Conservation (phyloP, 2,888 invertebrate genomes). For the Caenorhabditis sp. region DNA sequence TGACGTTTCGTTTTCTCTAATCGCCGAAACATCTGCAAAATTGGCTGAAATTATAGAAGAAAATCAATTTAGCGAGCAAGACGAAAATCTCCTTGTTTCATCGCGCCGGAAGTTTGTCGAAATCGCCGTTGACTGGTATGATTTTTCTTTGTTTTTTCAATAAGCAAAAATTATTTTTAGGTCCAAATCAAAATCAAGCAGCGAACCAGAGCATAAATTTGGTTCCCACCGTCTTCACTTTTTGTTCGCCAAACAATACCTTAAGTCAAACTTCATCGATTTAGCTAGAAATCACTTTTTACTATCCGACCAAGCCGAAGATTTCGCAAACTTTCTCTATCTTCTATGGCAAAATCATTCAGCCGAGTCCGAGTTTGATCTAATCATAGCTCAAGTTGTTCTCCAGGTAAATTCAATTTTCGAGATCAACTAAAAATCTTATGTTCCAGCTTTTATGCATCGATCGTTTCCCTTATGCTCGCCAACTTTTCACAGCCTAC, state of each 20-base stretch:
- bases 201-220: conserved; percentile 18
- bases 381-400: conserved; percentile 28
- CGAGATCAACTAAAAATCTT: too few relatives aligned
- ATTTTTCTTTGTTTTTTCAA: too few relatives aligned
- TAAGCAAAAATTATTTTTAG: conserved; percentile 1
- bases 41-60: conserved; percentile 6
- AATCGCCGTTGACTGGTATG: conserved; percentile 31
- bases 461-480: conserved; percentile 28
- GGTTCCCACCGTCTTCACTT: conserved; percentile 20
- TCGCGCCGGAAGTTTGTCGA: conserved; percentile 23
- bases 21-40: conserved; percentile 10
- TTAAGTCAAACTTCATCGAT: conserved; percentile 1
- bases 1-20: conserved; percentile 7
- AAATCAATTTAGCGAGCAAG: conserved; percentile 3
- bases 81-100: conserved; percentile 6
- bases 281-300: conserved; percentile 26
- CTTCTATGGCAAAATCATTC: neutral
- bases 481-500: conserved; percentile 14
- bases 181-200: conserved; percentile 14
- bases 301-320: conserved; percentile 14
- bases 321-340: conserved; percentile 9
- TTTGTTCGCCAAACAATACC: conserved; percentile 11
- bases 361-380: neutral
- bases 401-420: too few relatives aligned
- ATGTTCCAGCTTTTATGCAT: conserved; percentile 32